phyloP scores from a whole-genome alignment of 2,113 vertebrate species.

The Halichoerus grypus region DNA sequence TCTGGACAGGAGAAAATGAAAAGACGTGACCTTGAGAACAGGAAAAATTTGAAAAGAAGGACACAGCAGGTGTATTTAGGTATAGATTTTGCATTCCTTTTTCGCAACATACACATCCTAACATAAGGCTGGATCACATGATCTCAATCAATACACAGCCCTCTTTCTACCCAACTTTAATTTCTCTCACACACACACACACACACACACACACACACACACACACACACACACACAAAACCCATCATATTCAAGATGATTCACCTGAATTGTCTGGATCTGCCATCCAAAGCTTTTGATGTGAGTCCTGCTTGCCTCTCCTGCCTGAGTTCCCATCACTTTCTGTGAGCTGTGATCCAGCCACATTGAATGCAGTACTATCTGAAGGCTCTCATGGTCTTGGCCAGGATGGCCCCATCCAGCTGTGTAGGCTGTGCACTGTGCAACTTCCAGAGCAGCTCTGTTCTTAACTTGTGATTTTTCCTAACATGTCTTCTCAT shows the following conservation, averaged over 20 bases:
- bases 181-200: too few relatives aligned
- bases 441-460: background rate
- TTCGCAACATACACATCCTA: background rate
- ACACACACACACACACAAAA: too few relatives aligned
- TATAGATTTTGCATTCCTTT: background rate
- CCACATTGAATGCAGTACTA: accelerated
- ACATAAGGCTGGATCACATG: background rate
- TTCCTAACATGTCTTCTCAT: background rate
- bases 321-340: too few relatives aligned
- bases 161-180: background rate
- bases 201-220: background rate
- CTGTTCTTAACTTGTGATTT: background rate
- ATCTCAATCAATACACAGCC: background rate
- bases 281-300: background rate
- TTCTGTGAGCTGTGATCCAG: background rate
- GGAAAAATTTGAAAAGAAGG: background rate
- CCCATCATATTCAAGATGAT: background rate
- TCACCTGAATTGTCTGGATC: background rate
- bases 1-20: background rate
- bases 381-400: background rate
- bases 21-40: background rate
- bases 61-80: background rate
- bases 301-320: background rate
- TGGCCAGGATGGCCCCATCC: background rate
- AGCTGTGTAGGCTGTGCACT: background rate